Conservation (phyloP, 2,113 vertebrate species). For the Onychostruthus taczanowskii region DNA sequence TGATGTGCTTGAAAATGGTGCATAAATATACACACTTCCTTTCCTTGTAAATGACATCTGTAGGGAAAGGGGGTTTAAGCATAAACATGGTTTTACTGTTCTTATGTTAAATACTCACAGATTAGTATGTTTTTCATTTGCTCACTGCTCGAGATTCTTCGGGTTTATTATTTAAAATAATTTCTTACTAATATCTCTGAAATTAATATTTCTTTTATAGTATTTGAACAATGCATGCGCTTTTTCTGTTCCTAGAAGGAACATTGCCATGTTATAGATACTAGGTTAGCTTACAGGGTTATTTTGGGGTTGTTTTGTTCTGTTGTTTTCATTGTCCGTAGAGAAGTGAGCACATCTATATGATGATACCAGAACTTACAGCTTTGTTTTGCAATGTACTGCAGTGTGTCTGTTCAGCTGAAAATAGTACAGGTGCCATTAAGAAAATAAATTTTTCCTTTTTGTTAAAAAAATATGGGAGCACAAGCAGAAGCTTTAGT, state of each 20-base stretch:
- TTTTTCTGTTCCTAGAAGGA: conserved; percentile 58
- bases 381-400: conserved; percentile 60
- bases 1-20: conserved; percentile 75
- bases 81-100: conserved; percentile 51
- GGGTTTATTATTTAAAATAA: conserved; percentile 62
- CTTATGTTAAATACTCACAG: conserved; percentile 56
- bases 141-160: conserved; percentile 53
- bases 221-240: conserved; percentile 73
- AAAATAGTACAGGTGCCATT: conserved; percentile 67
- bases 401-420: conserved; percentile 68
- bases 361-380: conserved; percentile 44
- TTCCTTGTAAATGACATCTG: conserved; percentile 64
- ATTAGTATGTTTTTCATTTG: conserved; percentile 57
- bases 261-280: conserved; percentile 45
- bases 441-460: conserved; percentile 28
- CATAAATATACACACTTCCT: conserved; percentile 62
- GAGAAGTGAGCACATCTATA: conserved; percentile 58
- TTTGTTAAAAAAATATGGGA: conserved; percentile 52
- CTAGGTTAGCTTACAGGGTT: conserved; percentile 57
- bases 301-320: conserved; percentile 30
- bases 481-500: conserved; percentile 82
- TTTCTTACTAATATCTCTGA: conserved; percentile 64
- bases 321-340: conserved; percentile 14
- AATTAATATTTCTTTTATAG: conserved; percentile 60
- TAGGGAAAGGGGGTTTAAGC: conserved; percentile 46